Percentiles rank a stretch among this genome's conserved stretches.
These are phyloP conservation scores for Camptogramma bilineatum DNA, from an alignment of 2,888 invertebrate genomes.

Conservation along the genomic window DNA sequence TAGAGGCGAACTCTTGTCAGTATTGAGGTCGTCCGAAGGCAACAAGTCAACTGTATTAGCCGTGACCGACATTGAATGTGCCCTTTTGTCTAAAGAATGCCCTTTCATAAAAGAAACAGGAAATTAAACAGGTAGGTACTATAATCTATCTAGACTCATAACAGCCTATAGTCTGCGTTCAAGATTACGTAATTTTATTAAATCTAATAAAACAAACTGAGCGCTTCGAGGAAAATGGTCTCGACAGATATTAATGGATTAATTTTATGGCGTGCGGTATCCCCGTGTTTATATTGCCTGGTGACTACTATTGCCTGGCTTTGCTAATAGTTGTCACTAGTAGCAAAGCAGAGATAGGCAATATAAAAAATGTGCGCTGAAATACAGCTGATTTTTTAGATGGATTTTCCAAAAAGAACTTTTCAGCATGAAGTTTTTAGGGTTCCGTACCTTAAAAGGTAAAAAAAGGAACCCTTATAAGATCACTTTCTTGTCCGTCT, in stretches of 20 bases:
- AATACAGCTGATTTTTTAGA: no score
- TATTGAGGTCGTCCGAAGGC: not conserved
- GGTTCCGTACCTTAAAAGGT: no score
- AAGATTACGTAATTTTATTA: conserved; percentile 13
- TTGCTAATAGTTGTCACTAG: no score
- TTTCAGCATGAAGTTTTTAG: no score
- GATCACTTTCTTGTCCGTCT: no score
- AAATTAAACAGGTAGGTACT: not conserved
- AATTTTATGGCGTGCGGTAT: conserved; percentile 4
- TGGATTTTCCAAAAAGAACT: no score
- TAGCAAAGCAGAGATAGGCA: no score
- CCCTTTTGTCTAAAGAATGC: not conserved
- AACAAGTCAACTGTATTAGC: not conserved
- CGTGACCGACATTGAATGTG: not conserved
- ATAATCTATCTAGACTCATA: not conserved
- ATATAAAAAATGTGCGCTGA: no score
- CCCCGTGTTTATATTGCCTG: conserved; percentile 2
- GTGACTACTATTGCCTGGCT: not conserved
- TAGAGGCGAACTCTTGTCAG: not conserved
- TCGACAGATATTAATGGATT: conserved; percentile 18
- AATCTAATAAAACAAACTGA: conserved; percentile 15
- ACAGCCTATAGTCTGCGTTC: not conserved
- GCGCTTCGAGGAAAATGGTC: conserved; percentile 16
- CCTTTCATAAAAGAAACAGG: not conserved
- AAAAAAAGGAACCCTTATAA: no score